Base-by-base conservation (phyloP, 2,113 vertebrate genomes). In the Athene cunicularia region DNA sequence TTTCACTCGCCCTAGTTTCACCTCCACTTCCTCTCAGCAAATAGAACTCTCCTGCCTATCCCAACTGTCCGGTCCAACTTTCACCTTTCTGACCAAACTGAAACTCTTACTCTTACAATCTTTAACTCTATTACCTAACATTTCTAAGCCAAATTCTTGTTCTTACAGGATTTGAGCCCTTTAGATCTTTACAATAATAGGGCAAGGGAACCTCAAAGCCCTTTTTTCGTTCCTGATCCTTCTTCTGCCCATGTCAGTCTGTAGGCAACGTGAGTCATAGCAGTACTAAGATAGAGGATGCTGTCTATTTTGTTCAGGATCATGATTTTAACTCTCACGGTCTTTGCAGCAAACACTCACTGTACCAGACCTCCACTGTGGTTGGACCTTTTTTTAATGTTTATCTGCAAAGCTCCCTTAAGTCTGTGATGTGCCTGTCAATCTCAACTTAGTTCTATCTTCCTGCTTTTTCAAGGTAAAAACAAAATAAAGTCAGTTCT, bases 271-370 rank as follows among this genome's bases (percentile, higher is more conserved):
- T 13, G 23, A 79, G 16, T 75, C 39, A 64, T 28, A 55, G 26
- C 56, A 79, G 17, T 39, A 43, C 12, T 52, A 71, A 53, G 47
- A 79, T 6, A 55, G 3, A 20, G 24, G 7, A 24, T 23, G 32
- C 8, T 79, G n/a, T 24, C 7, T 90, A 20, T 23, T 91, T 77
- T 2, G 0, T 45, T 83, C 49, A 62, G 49, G 24, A 64, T 83
- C 18, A n/a, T 6, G 2, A 21, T 73, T 86, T 86, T 27, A 20
- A 0, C 49, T 83, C 74, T 80, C 0, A 0, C 80, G 49, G n/a
- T 70, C 30, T 93, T 95, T 77, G 19, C 33, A 70, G 53, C 21
- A 64, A 90, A 41, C 8, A 63, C 1, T 10, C 6, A 0, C 21
- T 62, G 13, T 55, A 43, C 8, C 39, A 53, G 27, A 80, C 4